Conservation (phyloP, 2,888 invertebrate species). For the Cepaea hortensis region DNA sequence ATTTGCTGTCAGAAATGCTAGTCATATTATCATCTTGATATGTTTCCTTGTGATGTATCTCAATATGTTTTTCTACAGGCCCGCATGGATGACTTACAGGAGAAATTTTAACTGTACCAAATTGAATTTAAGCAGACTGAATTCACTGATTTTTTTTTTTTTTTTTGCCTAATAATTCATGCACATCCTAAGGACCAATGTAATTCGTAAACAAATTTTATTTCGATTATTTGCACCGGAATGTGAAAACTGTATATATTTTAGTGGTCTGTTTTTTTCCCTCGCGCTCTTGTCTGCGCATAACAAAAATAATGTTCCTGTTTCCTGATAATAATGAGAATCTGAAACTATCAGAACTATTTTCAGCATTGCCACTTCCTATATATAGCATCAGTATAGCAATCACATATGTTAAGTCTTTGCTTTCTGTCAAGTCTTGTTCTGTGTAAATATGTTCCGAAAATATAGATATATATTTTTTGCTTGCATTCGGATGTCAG, state of each 20-base stretch:
- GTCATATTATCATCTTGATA: slow-evolving; percentile 17
- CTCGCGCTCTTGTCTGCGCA: background rate
- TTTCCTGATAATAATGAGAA: background rate
- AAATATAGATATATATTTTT: slow-evolving; percentile 1
- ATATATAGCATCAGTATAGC: background rate
- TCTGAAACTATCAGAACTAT: background rate
- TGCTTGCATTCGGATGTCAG: slow-evolving; percentile 13
- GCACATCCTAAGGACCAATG: slow-evolving; percentile 21
- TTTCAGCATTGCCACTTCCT: background rate
- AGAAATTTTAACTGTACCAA: background rate
- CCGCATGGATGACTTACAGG: background rate
- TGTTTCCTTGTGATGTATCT: slow-evolving; percentile 10
- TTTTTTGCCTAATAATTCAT: background rate
- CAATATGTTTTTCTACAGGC: background rate
- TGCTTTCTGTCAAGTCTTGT: background rate
- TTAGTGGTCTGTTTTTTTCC: background rate
- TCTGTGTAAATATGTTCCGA: background rate
- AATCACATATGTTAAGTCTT: background rate
- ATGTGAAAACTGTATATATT: background rate
- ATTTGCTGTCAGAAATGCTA: slow-evolving; percentile 17
- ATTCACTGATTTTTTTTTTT: background rate
- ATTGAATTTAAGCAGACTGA: background rate
- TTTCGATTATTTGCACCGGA: background rate
- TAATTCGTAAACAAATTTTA: background rate
- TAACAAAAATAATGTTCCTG: background rate